Percentiles rank a stretch among this genome's conserved stretches.
phyloP scores from a whole-genome alignment of 2,113 vertebrate species.

The Hemiscyllium ocellatum region DNA sequence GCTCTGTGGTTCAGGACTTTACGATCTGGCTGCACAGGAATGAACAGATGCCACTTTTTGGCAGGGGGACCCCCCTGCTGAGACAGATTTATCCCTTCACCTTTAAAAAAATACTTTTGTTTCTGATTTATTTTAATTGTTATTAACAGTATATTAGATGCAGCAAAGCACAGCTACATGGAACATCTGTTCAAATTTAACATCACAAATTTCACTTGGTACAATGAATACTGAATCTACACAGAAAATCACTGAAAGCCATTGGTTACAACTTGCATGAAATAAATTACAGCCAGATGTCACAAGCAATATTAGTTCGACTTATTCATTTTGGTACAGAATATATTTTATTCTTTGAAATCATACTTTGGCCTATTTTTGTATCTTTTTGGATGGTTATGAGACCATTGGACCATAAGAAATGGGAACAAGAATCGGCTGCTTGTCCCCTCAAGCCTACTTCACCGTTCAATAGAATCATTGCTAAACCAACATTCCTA shows the following conservation, averaged over 20 bases:
- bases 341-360: not conserved
- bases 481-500: no score
- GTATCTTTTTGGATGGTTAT: not conserved
- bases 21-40: not conserved
- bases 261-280: not conserved
- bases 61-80: not conserved
- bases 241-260: not conserved
- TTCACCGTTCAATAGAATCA: no score
- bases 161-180: not conserved
- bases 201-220: not conserved
- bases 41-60: slow-evolving; percentile 24
- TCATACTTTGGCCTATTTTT: not conserved
- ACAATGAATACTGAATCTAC: not conserved
- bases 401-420: no score
- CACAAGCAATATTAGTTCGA: not conserved
- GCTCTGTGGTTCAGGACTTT: not conserved
- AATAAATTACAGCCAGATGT: not conserved
- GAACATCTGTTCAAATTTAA: slow-evolving; percentile 4
- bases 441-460: no score
- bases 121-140: slow-evolving; percentile 18
- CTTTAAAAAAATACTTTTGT: not conserved
- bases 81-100: not conserved
- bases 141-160: slow-evolving; percentile 1
- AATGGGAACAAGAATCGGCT: no score
- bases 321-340: not conserved